Evolutionary conservation across 2,888 invertebrate genomes (phyloP).

Genomic region (Sminthurinus aureus): DNA sequence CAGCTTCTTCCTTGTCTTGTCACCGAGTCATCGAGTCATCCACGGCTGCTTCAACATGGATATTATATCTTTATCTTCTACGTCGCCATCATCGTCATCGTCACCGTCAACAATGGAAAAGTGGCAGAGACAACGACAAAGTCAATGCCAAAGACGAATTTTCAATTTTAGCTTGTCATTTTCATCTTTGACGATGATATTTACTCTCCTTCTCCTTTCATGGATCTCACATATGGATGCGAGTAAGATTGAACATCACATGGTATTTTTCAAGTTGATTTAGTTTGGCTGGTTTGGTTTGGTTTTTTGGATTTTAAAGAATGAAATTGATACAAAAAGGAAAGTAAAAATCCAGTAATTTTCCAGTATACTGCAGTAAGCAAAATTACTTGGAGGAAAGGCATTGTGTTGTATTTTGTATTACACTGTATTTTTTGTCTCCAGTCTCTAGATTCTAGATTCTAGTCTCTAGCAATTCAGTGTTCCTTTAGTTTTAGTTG

Average conservation of each 20-base stretch:
- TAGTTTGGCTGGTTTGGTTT: neutral
- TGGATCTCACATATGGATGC: slow-evolving; percentile 14
- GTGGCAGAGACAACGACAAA: slow-evolving; percentile 5
- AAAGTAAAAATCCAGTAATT: neutral
- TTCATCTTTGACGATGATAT: neutral
- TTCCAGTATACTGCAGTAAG: neutral
- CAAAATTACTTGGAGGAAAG: neutral
- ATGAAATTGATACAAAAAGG: neutral
- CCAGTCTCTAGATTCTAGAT: no score
- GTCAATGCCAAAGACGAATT: neutral
- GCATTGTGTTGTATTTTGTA: no score
- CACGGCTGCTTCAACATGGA: no score
- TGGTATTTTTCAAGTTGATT: neutral
- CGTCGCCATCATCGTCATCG: neutral
- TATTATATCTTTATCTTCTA: neutral
- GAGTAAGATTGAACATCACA: neutral
- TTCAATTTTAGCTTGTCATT: no score
- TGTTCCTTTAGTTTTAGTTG: no score
- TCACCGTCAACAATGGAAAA: neutral
- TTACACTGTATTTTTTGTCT: no score
- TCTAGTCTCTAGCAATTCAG: no score
- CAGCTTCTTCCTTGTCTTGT: no score
- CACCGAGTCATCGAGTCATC: no score
- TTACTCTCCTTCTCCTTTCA: neutral
- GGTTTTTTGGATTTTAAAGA: neutral